Percentiles rank a stretch among this genome's conserved stretches.
Conservation (phyloP, 2,113 vertebrate genomes). For the Sminthopsis crassicaudata region DNA sequence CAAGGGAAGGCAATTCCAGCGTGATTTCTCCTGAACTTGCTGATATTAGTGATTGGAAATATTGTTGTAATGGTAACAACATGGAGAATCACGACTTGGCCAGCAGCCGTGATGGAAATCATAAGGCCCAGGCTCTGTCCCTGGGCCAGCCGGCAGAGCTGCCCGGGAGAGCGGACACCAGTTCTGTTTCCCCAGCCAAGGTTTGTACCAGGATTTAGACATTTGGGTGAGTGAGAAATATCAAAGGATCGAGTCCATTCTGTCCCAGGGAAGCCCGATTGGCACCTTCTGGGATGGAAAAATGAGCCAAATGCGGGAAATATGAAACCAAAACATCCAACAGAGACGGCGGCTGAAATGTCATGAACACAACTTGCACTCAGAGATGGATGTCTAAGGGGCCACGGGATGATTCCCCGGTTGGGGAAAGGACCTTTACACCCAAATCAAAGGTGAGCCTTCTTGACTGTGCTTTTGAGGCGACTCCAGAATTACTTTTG, state of each 20-base stretch:
- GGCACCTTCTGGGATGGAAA: constrained; percentile 18
- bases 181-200: constrained; percentile 56
- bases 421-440: neutral
- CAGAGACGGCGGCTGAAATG: neutral
- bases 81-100: constrained; percentile 75
- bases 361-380: neutral
- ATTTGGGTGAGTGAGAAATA: constrained; percentile 42
- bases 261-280: neutral
- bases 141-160: constrained; percentile 33
- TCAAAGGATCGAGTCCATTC: constrained; percentile 26
- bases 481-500: constrained; percentile 23
- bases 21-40: constrained; percentile 77
- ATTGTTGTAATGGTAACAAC: constrained; percentile 79
- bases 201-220: constrained; percentile 55
- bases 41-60: constrained; percentile 77
- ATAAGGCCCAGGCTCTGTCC: constrained; percentile 55
- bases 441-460: neutral
- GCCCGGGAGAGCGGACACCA: neutral
- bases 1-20: constrained; percentile 75
- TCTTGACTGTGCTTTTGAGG: constrained; percentile 26
- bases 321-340: neutral
- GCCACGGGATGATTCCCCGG: constrained; percentile 18
- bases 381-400: neutral
- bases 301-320: neutral
- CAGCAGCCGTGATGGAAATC: constrained; percentile 76